Percentiles rank a stretch among this genome's conserved stretches.
Conservation (phyloP, 2,113 vertebrate species). For the Vulpes lagopus region DNA sequence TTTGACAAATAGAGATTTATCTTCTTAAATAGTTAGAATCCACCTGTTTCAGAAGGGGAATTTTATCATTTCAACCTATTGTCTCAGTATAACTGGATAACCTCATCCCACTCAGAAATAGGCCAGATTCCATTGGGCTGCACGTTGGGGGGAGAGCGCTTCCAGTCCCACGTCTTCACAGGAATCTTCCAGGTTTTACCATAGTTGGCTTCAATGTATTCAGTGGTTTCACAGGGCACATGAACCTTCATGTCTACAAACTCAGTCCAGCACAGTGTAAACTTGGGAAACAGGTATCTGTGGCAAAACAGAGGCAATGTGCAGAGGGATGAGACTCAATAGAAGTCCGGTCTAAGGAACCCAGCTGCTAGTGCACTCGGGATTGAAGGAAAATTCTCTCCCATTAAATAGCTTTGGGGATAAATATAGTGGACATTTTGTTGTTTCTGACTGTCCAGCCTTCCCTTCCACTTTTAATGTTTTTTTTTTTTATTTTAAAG, state of each 20-base stretch:
- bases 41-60: neutral
- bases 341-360: neutral
- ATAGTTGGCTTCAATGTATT: conserved; percentile 93
- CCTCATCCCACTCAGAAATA: conserved; percentile 91
- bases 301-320: conserved; percentile 37
- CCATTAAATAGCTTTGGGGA: neutral
- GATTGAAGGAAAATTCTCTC: neutral
- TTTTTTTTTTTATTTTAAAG: neutral
- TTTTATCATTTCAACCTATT: neutral
- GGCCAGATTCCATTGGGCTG: conserved; percentile 93
- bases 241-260: conserved; percentile 91
- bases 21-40: neutral
- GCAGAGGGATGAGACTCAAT: neutral
- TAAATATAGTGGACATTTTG: neutral
- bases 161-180: conserved; percentile 93
- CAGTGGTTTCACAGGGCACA: conserved; percentile 91
- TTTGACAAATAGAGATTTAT: neutral
- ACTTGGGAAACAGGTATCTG: conserved; percentile 93
- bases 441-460: neutral
- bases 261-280: conserved; percentile 94
- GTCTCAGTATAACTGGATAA: conserved; percentile 92
- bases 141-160: conserved; percentile 92
- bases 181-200: conserved; percentile 92
- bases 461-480: neutral
- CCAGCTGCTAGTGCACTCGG: neutral